These are phyloP conservation scores for Alexandromys fortis DNA, from an alignment of 2,113 vertebrate genomes.

Conservation along the genomic window DNA sequence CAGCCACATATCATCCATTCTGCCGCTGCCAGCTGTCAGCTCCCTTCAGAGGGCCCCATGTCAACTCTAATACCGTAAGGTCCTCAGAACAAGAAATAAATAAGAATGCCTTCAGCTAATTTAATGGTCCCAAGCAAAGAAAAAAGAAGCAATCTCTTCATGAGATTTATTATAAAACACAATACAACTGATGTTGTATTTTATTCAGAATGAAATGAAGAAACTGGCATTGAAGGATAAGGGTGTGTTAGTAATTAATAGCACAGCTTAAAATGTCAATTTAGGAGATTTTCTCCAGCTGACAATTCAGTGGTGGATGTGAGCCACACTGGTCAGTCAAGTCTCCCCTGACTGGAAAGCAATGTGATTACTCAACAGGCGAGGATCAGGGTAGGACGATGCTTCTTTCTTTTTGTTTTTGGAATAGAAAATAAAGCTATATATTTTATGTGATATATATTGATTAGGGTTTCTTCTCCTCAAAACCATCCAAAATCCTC, in stretches of 20 bases:
- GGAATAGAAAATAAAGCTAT: neutral
- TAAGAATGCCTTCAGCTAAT: constrained; percentile 70
- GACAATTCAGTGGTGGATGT: constrained; percentile 44
- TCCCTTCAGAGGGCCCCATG: constrained; percentile 56
- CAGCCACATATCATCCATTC: constrained; percentile 50
- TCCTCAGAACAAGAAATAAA: constrained; percentile 73
- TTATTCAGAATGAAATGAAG: constrained; percentile 16
- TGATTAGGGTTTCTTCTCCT: neutral
- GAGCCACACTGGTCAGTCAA: constrained; percentile 13
- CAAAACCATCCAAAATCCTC: neutral
- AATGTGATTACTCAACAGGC: neutral
- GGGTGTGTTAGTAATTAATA: constrained; percentile 57
- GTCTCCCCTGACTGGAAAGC: neutral
- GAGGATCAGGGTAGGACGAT: neutral
- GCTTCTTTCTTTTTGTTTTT: neutral
- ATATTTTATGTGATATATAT: neutral
- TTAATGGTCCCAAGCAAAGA: constrained; percentile 69
- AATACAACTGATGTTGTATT: constrained; percentile 54
- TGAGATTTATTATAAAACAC: constrained; percentile 71
- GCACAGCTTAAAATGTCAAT: constrained; percentile 54
- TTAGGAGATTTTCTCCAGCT: constrained; percentile 46
- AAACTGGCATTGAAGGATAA: constrained; percentile 24
- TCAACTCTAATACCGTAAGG: constrained; percentile 73
- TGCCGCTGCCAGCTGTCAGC: constrained; percentile 42
- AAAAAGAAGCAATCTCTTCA: constrained; percentile 63